A percentile compares a stretch with the other conserved stretches of the same genome.
These are phyloP conservation scores for Trichogramma dendrolimi DNA, from an alignment of 2,888 invertebrate genomes.

Conservation along the genomic window DNA sequence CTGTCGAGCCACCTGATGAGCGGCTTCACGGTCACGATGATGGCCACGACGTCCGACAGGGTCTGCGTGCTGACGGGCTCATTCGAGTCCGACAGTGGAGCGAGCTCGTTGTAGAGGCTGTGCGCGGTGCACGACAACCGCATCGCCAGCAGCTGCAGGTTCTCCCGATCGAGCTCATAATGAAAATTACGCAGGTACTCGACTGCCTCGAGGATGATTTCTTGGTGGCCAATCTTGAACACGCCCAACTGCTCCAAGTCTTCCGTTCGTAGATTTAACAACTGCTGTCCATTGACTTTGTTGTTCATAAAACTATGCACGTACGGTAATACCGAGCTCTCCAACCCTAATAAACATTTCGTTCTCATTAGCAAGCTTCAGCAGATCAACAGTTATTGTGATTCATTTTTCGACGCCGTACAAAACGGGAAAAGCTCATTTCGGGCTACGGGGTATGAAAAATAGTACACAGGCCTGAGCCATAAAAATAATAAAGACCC, in stretches of 20 bases:
- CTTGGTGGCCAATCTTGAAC: conserved; percentile 85
- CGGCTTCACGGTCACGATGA: conserved; percentile 79
- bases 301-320: conserved; percentile 76
- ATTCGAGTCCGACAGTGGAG: conserved; percentile 54
- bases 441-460: too few species aligned
- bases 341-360: conserved; percentile 62
- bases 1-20: conserved; percentile 86
- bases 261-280: conserved; percentile 80
- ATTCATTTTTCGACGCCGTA: too few species aligned
- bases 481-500: too few species aligned
- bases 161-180: conserved; percentile 86
- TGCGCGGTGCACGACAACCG: conserved; percentile 80
- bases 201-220: conserved; percentile 86
- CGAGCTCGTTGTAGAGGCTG: conserved; percentile 68
- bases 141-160: conserved; percentile 82
- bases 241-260: conserved; percentile 86
- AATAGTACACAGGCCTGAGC: too few species aligned
- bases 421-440: too few species aligned
- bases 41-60: conserved; percentile 79
- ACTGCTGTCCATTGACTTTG: conserved; percentile 74
- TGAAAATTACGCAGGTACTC: conserved; percentile 87
- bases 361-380: background rate
- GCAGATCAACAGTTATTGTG: too few species aligned
- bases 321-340: conserved; percentile 74
- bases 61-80: conserved; percentile 72